Evolutionary conservation across 2,113 vertebrate genomes (phyloP).

Genomic region (zebrafish (Danio rerio)): GRCz12tu NC_133177.1:35009001-35009500

Average conservation of each 20-base stretch:
- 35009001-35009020: conserved; percentile 34
- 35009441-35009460: neutral
- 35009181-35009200: conserved; percentile 59
- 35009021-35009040: conserved; percentile 55
- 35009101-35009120: conserved; percentile 21
- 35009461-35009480: neutral
- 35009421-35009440: neutral
- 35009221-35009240: conserved; percentile 41
- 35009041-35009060: conserved; percentile 53
- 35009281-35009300: conserved; percentile 37
- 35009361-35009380: neutral
- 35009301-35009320: conserved; percentile 30
- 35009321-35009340: conserved; percentile 20
- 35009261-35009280: conserved; percentile 43
- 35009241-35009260: conserved; percentile 40
- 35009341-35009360: neutral
- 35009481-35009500: neutral
- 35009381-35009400: conserved; percentile 1
- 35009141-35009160: conserved; percentile 34
- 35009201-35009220: conserved; percentile 47
- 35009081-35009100: conserved; percentile 31
- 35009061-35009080: conserved; percentile 49
- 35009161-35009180: conserved; percentile 58
- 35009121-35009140: conserved; percentile 42
- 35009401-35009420: neutral